These are phyloP conservation scores for Gorsachius magnificus DNA, from an alignment of 2,797 vertebrate species.

Conservation along the genomic window DNA sequence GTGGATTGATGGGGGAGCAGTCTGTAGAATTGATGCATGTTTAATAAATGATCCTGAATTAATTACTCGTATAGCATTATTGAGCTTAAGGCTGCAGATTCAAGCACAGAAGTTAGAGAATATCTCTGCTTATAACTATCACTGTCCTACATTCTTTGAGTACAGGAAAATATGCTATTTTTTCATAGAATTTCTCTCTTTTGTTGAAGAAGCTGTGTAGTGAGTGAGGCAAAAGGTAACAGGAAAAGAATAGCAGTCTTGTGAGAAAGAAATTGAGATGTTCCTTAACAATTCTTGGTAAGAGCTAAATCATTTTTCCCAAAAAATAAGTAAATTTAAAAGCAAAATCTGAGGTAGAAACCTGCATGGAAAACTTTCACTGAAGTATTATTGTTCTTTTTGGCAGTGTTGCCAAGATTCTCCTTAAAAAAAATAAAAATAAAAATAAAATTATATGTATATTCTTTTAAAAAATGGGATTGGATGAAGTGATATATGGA, in stretches of 20 bases:
- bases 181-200: background rate
- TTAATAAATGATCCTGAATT: slow-evolving; percentile 1
- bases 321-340: background rate
- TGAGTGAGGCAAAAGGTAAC: background rate
- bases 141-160: background rate
- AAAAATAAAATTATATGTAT: background rate
- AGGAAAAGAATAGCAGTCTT: background rate
- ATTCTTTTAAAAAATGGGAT: background rate
- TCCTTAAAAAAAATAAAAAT: background rate
- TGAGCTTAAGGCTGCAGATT: background rate
- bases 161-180: background rate
- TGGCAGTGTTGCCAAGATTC: background rate
- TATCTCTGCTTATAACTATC: background rate
- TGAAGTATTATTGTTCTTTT: background rate
- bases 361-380: background rate
- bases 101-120: background rate
- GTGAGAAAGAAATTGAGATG: background rate
- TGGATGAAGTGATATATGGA: background rate
- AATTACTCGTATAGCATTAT: background rate
- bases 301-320: background rate
- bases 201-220: background rate
- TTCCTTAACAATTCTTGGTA: background rate
- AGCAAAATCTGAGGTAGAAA: background rate
- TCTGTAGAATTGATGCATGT: background rate
- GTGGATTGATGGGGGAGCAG: background rate